phyloP scores from a whole-genome alignment of 2,888 invertebrate species.

The Neoscelio sp. region DNA sequence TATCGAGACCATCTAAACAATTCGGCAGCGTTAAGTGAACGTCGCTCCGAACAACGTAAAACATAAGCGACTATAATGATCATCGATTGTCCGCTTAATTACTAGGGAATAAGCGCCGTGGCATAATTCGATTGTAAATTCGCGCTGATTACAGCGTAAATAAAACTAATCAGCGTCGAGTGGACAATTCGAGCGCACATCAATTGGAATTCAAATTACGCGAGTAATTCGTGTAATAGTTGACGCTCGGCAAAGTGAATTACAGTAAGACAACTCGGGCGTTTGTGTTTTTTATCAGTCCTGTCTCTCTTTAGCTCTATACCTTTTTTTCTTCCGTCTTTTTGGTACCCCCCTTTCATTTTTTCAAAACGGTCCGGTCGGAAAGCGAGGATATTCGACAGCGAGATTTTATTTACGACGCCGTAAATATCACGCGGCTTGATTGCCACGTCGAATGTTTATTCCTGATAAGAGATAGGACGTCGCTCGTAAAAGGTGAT shows the following conservation, averaged over 20 bases:
- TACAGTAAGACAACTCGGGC: slow-evolving; percentile 37
- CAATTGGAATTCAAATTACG: slow-evolving; percentile 56
- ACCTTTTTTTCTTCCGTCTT: not conserved
- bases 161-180: slow-evolving; percentile 50
- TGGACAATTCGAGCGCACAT: slow-evolving; percentile 30
- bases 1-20: not conserved
- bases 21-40: no score
- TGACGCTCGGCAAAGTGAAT: slow-evolving; percentile 40
- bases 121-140: slow-evolving; percentile 53
- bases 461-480: slow-evolving; percentile 77
- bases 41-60: no score
- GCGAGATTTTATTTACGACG: slow-evolving; percentile 75
- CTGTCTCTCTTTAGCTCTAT: not conserved
- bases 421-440: slow-evolving; percentile 73
- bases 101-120: slow-evolving; percentile 21
- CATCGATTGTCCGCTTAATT: slow-evolving; percentile 43
- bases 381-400: slow-evolving; percentile 53
- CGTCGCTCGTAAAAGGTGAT: slow-evolving; percentile 70
- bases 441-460: slow-evolving; percentile 76
- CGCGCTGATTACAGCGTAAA: slow-evolving; percentile 50
- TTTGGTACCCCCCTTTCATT: not conserved
- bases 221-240: slow-evolving; percentile 30
- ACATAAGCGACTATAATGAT: slow-evolving; percentile 37
- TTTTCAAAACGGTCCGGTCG: slow-evolving; percentile 26
- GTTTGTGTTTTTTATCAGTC: slow-evolving; percentile 14